A percentile compares a stretch with the other conserved stretches of the same genome.
Evolutionary conservation across 53 echinoderm and acorn worm species (phyloP).

Genomic region (Luidia sarsii): DNA sequence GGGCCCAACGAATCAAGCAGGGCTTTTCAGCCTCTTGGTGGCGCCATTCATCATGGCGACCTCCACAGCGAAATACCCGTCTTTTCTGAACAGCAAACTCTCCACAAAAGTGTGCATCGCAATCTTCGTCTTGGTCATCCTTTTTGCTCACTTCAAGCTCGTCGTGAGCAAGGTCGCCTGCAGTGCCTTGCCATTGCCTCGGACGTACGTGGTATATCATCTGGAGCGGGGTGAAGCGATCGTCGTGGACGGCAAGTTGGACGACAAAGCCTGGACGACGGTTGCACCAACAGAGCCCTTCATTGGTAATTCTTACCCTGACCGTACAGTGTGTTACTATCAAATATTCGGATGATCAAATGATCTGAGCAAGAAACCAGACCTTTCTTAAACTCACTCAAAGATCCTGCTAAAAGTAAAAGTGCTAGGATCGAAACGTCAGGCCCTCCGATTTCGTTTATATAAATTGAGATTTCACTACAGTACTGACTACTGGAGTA

Average conservation of each 20-base stretch:
- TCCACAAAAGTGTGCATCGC: constrained; percentile 27
- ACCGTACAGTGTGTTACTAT: too few relatives aligned
- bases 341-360: too few relatives aligned
- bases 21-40: constrained; percentile 18
- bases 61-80: constrained; percentile 15
- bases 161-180: constrained; percentile 39
- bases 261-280: constrained; percentile 66
- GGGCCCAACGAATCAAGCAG: too few relatives aligned
- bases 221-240: constrained; percentile 62
- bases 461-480: too few relatives aligned
- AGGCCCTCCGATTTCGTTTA: too few relatives aligned
- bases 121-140: constrained; percentile 30
- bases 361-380: too few relatives aligned
- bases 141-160: constrained; percentile 24
- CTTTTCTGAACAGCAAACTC: constrained; percentile 20
- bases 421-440: too few relatives aligned
- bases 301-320: constrained; percentile 59
- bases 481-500: too few relatives aligned
- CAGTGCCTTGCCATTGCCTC: constrained; percentile 61
- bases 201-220: constrained; percentile 69
- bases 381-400: too few relatives aligned
- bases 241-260: constrained; percentile 74
- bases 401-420: too few relatives aligned
- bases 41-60: constrained; percentile 48
- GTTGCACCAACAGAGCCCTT: constrained; percentile 58